Base-by-base conservation (phyloP, 2,113 vertebrate species). In the Ophthalmolycus amberensis region DNA sequence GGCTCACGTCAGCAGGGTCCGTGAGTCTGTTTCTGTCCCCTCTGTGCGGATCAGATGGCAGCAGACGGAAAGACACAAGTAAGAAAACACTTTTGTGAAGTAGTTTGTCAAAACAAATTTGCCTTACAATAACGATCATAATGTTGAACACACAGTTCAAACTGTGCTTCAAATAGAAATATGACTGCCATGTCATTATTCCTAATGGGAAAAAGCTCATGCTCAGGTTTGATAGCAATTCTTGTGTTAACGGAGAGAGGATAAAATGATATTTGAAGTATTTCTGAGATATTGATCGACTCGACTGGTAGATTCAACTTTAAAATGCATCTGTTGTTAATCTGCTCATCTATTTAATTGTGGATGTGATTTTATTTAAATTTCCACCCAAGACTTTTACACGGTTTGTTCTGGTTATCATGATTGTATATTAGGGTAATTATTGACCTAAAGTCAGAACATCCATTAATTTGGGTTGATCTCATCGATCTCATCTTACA, bases 391-490 rank as follows among this genome's bases (percentile, higher is more conserved):
- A 70, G 27, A 37, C 46, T 66, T 64, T 18, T 6, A 12, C 34
- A 60, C 4, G 0, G 10, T 58, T 73, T 64, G 34, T 71, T 56
- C 5, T 42, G 59, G 12, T 65, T 71, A 50, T 66, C 59, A n/a
- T 59, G 50, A 70, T 40, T n/a, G 40, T 71, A 65, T 40, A 20
- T 60, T 6, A 2, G 32, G 62, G 68, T 80, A 34, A 81, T 83
- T 60, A 81, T 34, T 0, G 42, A 0, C 29, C 25, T 42, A 1
- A 46, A 71, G 52, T 79, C 66, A 56, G 40, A 73, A 18, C 12
- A 4, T 67, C n/a, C 77, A 54, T 73, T 9, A 22, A 34, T 84
- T 32, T 12, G 8, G 1, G 3, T 81, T 71, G 18, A 74, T 83
- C 59, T 38, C 60, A 71, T 82, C 52, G 40, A 18, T 37, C 56